Conservation (phyloP, 1,140 invertebrate species). For the Drosophila ananassae region DNA sequence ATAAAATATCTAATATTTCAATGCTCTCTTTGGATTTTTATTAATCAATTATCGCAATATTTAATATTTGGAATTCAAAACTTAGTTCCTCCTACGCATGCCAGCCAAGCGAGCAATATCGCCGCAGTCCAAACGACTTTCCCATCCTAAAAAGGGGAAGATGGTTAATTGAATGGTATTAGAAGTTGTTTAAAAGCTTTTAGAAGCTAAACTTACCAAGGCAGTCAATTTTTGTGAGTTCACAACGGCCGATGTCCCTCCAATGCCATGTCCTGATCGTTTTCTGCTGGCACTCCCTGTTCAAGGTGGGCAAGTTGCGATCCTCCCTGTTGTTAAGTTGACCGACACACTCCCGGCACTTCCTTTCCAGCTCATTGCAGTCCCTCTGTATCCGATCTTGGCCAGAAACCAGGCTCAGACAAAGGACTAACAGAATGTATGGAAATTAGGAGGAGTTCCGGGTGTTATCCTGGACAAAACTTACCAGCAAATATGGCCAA, state of each 20-base stretch:
- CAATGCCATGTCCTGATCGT: slow-evolving; percentile 25
- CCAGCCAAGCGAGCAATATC: slow-evolving; percentile 27
- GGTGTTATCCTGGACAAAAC: background rate
- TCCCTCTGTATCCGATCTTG: slow-evolving; percentile 13
- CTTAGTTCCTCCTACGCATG: slow-evolving; percentile 1
- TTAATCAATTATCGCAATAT: background rate
- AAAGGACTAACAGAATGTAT: slow-evolving; percentile 10
- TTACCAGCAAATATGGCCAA: slow-evolving; percentile 17
- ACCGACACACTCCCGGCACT: slow-evolving; percentile 13
- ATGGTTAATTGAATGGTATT: background rate
- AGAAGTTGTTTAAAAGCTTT: background rate
- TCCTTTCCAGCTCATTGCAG: slow-evolving; percentile 12
- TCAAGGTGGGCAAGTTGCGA: slow-evolving; percentile 10
- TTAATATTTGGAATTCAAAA: background rate
- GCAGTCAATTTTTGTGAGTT: slow-evolving; percentile 27
- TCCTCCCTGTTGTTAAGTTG: background rate
- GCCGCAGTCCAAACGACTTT: slow-evolving; percentile 24
- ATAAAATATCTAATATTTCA: slow-evolving; percentile 12
- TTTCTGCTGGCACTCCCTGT: slow-evolving; percentile 21
- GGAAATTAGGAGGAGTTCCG: no score
- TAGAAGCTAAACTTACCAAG: slow-evolving; percentile 13
- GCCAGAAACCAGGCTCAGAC: slow-evolving; percentile 28
- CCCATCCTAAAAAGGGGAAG: slow-evolving; percentile 3
- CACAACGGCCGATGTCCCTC: slow-evolving; percentile 43
- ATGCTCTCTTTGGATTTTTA: slow-evolving; percentile 34